Percentiles rank a stretch among this genome's conserved stretches.
Evolutionary conservation across 2,797 vertebrate species (phyloP).

Genomic region (Sebastolobus altivelis): DNA sequence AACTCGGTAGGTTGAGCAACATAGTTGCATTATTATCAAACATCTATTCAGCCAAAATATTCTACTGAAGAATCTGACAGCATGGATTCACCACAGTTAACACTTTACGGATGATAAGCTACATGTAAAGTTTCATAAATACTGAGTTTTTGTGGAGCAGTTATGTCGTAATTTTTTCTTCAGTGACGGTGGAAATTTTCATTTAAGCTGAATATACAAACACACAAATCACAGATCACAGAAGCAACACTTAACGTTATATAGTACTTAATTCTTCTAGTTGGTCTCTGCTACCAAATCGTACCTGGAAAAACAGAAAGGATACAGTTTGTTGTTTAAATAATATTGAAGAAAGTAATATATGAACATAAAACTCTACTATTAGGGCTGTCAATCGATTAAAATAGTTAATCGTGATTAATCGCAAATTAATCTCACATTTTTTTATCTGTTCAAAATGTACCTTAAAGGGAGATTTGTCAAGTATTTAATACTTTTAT

Average conservation of each 20-base stretch:
- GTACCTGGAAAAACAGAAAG: slow-evolving; percentile 77
- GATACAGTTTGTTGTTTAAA: slow-evolving; percentile 5
- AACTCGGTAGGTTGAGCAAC: slow-evolving; percentile 64
- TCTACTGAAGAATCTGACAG: slow-evolving; percentile 65
- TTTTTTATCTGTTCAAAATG: too few species aligned
- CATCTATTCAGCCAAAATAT: slow-evolving; percentile 72
- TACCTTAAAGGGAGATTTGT: too few species aligned
- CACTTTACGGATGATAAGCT: slow-evolving; percentile 62
- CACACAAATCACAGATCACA: slow-evolving; percentile 70
- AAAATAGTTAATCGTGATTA: too few species aligned
- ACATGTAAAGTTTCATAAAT: slow-evolving; percentile 64
- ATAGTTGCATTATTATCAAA: slow-evolving; percentile 74
- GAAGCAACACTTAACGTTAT: slow-evolving; percentile 67
- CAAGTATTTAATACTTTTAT: too few species aligned
- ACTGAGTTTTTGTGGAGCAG: slow-evolving; percentile 52
- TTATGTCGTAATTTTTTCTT: slow-evolving; percentile 43
- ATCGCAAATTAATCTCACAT: too few species aligned
- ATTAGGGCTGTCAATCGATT: too few species aligned
- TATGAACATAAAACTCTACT: not conserved
- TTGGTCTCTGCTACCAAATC: slow-evolving; percentile 82
- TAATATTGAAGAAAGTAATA: not conserved
- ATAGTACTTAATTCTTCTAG: slow-evolving; percentile 68
- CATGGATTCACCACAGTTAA: slow-evolving; percentile 48
- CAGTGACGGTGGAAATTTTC: slow-evolving; percentile 58
- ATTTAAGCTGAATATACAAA: slow-evolving; percentile 75